Conservation (phyloP, 2,797 vertebrate genomes). For the Nannoperca obscura region DNA sequence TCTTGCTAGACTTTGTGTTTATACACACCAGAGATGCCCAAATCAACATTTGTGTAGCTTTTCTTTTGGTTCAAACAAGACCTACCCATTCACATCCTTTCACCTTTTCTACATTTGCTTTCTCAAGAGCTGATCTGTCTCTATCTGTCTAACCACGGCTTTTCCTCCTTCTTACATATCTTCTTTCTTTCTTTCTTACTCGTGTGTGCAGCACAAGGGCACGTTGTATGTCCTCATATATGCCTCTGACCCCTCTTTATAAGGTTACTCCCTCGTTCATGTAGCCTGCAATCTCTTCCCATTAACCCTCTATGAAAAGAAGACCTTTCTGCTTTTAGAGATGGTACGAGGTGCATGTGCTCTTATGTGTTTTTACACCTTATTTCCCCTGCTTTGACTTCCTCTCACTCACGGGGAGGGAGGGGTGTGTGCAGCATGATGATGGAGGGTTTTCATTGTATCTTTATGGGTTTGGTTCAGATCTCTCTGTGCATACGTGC, state of each 20-base stretch:
- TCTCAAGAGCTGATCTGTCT: slow-evolving; percentile 18
- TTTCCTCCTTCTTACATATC: background rate
- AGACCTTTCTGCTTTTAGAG: slow-evolving; percentile 53
- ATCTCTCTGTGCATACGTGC: slow-evolving; percentile 16
- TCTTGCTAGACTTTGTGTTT: slow-evolving; percentile 13
- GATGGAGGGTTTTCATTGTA: slow-evolving; percentile 31
- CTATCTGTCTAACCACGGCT: background rate
- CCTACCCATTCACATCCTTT: background rate
- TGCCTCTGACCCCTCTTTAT: slow-evolving; percentile 59
- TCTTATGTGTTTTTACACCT: slow-evolving; percentile 44
- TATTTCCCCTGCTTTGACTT: slow-evolving; percentile 27
- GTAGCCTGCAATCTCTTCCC: slow-evolving; percentile 54
- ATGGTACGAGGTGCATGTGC: background rate
- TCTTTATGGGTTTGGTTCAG: slow-evolving; percentile 13
- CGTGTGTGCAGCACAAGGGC: slow-evolving; percentile 16
- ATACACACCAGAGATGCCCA: slow-evolving; percentile 9
- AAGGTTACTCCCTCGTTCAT: slow-evolving; percentile 40
- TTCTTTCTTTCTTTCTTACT: background rate
- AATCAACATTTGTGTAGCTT: slow-evolving; percentile 48
- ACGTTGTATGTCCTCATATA: slow-evolving; percentile 26
- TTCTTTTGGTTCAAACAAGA: slow-evolving; percentile 10
- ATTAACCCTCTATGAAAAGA: slow-evolving; percentile 46
- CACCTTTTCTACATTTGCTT: slow-evolving; percentile 9
- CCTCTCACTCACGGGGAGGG: slow-evolving; percentile 15
- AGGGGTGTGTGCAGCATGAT: slow-evolving; percentile 11